Evolutionary conservation across 2,113 vertebrate genomes (phyloP), one percentile per base, ranked within the genome.

Genomic region (Smithornis capensis): DNA sequence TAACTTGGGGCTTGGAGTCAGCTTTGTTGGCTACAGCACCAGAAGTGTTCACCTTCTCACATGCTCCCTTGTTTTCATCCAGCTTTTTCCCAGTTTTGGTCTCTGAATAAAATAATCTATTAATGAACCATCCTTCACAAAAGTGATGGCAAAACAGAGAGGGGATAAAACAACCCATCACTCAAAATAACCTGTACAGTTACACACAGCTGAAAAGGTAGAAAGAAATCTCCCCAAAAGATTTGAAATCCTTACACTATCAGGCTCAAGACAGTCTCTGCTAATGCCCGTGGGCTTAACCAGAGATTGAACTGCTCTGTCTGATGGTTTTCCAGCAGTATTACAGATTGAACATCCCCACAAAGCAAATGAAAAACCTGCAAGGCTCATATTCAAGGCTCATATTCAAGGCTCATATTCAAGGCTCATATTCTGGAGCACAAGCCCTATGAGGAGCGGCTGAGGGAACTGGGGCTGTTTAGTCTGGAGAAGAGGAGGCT

Each of bases 51-150:
- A 87, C 87, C 35, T 96, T 97, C 87, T 95, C 95, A 89, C 64
- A 24, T 8, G 49, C 16, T 82, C 53, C 88, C 19, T 81, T 91
- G 35, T 62, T 64, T 75, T 93, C 96, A 92, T 94, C 92, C 64
- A 52, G 35, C 40, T 84, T 92, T 70, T 89, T 95, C 82, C 57
- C 80, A 6, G 29, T 78, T 90, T 94, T 93, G 67, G 69, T 44
- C 80, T 93, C 97, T 97, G 78, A 86, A 83, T 55, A 90, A 94
- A 92, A 88, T 2, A 88, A 70, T 21, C 14, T 17, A 49, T 94
- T 67, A 94, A 78, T 59, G 78, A 95, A 57, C 13, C 33, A 33
- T n/a, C 14, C 45, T 60, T 87, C 37, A 27, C 21, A 81, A 44
- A 71, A 78, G 24, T 8, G 2, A 83, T 37, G 69, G 35, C 29